These are phyloP conservation scores for Mola mola DNA, from an alignment of 2,113 vertebrate species.

Conservation along the genomic window DNA sequence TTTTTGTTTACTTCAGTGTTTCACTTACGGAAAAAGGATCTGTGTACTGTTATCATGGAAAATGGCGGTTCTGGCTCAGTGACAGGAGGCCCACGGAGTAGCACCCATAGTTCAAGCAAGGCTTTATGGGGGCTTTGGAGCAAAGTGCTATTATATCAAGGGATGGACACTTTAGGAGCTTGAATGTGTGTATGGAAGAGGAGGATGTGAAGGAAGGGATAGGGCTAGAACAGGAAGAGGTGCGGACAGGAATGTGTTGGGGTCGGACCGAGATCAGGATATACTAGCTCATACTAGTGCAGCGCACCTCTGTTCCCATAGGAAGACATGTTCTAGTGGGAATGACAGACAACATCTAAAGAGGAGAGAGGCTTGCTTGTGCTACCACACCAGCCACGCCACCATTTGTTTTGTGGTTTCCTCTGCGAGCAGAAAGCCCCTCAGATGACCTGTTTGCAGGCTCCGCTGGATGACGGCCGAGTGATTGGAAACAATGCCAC, in stretches of 20 bases:
- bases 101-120: neutral
- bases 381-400: neutral
- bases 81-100: neutral
- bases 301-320: neutral
- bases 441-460: neutral
- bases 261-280: slow-evolving; percentile 29
- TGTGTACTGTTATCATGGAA: neutral
- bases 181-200: neutral
- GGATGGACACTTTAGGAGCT: neutral
- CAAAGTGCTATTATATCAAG: neutral
- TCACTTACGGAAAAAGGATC: neutral
- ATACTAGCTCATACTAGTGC: neutral
- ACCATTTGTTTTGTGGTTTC: slow-evolving; percentile 12
- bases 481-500: neutral
- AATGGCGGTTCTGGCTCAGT: neutral
- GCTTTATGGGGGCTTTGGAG: neutral
- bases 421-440: neutral
- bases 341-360: slow-evolving; percentile 1
- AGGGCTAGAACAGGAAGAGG: slow-evolving; percentile 52
- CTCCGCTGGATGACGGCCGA: neutral
- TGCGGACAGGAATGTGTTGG: slow-evolving; percentile 48
- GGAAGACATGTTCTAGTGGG: neutral
- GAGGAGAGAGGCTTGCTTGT: neutral
- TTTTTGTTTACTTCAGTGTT: too few species aligned
- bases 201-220: slow-evolving; percentile 36